Evolutionary conservation across 2,113 vertebrate genomes (phyloP).

Genomic region (Columba janthina): DNA sequence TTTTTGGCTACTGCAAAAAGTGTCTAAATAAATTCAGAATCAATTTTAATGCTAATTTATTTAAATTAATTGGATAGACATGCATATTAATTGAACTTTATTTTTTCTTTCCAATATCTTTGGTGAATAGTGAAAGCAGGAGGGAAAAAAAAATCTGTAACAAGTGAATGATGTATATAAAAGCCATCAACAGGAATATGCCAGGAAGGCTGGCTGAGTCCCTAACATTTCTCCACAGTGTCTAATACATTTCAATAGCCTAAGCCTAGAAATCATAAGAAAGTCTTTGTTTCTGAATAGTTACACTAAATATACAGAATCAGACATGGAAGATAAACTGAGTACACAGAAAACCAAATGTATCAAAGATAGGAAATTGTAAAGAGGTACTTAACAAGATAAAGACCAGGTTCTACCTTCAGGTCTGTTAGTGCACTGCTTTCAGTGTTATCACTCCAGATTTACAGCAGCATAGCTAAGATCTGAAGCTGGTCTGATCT

Average conservation of each 20-base stretch:
- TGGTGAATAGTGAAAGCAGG: neutral
- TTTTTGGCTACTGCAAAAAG: neutral
- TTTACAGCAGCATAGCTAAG: neutral
- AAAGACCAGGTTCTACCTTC: neutral
- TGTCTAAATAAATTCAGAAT: constrained; percentile 4
- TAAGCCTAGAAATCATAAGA: neutral
- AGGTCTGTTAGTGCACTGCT: neutral
- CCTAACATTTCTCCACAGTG: neutral
- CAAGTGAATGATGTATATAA: constrained; percentile 1
- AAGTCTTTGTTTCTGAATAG: neutral
- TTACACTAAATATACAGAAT: neutral
- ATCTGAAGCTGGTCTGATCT: neutral
- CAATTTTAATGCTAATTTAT: constrained; percentile 33
- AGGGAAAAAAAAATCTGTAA: constrained; percentile 20
- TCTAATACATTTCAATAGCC: neutral
- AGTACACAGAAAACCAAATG: neutral
- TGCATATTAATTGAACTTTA: constrained; percentile 15
- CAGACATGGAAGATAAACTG: neutral
- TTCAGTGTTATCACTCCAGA: neutral
- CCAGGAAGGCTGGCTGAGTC: neutral
- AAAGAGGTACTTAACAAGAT: neutral
- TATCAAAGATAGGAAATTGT: neutral
- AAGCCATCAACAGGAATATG: neutral
- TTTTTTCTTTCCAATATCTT: neutral
- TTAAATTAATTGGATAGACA: constrained; percentile 23